Base-by-base conservation (phyloP, 2,113 vertebrate species). In the Stomatorhinus ivindoensis region DNA sequence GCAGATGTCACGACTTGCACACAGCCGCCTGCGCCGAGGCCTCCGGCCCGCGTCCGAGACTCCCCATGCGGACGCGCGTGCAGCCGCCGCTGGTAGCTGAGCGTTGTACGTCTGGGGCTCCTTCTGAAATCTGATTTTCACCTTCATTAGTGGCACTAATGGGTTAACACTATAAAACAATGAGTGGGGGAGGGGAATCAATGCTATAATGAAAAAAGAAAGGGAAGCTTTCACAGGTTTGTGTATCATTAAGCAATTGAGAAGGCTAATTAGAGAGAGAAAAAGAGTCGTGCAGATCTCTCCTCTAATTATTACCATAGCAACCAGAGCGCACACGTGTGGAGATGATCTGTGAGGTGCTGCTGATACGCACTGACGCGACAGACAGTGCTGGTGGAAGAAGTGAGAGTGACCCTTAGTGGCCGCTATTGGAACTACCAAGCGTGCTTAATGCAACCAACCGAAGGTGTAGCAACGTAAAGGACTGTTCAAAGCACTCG, bases 211-310 rank as follows among this genome's bases (percentile, higher is more conserved):
- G 95, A 89, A 92, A 27, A 94, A 90, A 95, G 94, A 95, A 94
- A 95, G 93, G 91, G 92, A 94, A 92, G 93, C 95, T 95, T 95
- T 95, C 95, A 95, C 95, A 96, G 94, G 95, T 96, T 95, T 95
- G 95, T 95, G 94, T 96, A 94, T 95, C 95, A 96, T 96, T 96
- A 96, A 95, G 95, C 95, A 96, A 96, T 95, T 96, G 95, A 95
- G 94, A 94, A 96, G 95, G 94, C 94, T 96, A 96, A 96, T 96
- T 96, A 90, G 83, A 86, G 85, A 87, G 85, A 87, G 85, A 55
- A 46, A 86, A 35, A 44, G 65, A 90, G 92, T 91, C 92, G 93
- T 94, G 93, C 94, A 94, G 94, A 94, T 95, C 94, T 94, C 92
- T 89, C 90, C 89, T 93, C 94, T 96, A 96, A 96, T 96, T 95